Percentiles rank a stretch among this genome's conserved stretches.
Conservation (phyloP, 2,113 vertebrate species). For the Enhydra lutris region DNA sequence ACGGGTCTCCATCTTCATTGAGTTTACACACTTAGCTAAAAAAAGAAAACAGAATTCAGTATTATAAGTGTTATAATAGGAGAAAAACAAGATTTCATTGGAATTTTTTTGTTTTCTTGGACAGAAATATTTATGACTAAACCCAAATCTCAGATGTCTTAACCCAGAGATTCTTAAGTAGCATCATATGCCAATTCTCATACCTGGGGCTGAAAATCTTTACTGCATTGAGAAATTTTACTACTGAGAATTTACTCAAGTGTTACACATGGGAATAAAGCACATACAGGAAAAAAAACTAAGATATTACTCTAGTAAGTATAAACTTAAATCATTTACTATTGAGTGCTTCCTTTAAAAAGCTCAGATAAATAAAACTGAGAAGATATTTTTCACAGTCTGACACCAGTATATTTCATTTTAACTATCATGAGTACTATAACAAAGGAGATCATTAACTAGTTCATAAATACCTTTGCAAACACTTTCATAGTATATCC, state of each 20-base stretch:
- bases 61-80: neutral
- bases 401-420: constrained; percentile 23
- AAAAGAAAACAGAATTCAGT: neutral
- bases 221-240: neutral
- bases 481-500: constrained; percentile 99
- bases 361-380: neutral
- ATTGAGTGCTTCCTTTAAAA: neutral
- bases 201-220: neutral
- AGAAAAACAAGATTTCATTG: neutral
- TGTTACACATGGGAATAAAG: neutral
- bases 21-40: constrained; percentile 7
- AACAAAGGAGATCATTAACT: constrained; percentile 31
- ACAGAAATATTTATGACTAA: constrained; percentile 14
- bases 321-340: constrained; percentile 8
- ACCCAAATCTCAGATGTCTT: neutral
- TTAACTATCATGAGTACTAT: neutral
- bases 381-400: constrained; percentile 21
- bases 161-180: constrained; percentile 37
- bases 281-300: neutral
- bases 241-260: neutral
- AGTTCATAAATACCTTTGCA: constrained; percentile 90
- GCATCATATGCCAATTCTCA: neutral
- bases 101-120: constrained; percentile 20
- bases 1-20: neutral
- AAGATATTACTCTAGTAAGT: neutral